Conservation (phyloP, 2,797 vertebrate species). For the Mus caroli region DNA sequence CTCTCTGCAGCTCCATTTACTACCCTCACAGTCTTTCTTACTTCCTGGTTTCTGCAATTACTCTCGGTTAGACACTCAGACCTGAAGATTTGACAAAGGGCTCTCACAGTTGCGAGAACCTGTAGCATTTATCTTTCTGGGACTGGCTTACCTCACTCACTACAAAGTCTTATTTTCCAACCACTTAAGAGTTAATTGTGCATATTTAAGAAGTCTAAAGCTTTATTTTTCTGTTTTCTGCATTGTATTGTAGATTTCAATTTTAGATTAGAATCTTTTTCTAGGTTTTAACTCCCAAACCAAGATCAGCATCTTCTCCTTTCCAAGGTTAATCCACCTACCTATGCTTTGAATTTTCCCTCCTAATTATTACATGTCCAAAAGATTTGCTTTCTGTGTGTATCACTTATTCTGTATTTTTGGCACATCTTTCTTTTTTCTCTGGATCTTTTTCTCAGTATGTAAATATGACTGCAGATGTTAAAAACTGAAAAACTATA, state of each 20-base stretch:
- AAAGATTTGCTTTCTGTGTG: background rate
- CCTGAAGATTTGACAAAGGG: background rate
- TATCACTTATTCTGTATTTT: slow-evolving; percentile 60
- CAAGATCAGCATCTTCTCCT: background rate
- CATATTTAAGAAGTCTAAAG: background rate
- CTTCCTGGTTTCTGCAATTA: background rate
- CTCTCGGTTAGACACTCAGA: background rate
- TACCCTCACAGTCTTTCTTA: background rate
- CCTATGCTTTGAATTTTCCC: background rate
- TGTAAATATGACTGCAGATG: slow-evolving; percentile 77
- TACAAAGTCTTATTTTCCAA: background rate
- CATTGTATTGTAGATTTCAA: background rate
- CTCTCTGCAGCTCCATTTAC: background rate
- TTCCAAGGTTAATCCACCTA: background rate
- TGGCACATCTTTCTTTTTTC: slow-evolving; percentile 31
- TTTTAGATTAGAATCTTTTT: slow-evolving; percentile 50
- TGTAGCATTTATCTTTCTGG: background rate
- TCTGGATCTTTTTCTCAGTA: slow-evolving; percentile 59
- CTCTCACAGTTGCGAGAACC: background rate
- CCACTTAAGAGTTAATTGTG: background rate
- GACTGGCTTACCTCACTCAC: background rate
- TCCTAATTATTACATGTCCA: slow-evolving; percentile 1
- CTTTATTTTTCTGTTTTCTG: background rate
- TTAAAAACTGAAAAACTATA: slow-evolving; percentile 71
- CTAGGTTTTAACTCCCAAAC: background rate